Conservation (phyloP, 37 sponge, comb jelly and placozoan genomes). For the Spongilla lacustris region DNA sequence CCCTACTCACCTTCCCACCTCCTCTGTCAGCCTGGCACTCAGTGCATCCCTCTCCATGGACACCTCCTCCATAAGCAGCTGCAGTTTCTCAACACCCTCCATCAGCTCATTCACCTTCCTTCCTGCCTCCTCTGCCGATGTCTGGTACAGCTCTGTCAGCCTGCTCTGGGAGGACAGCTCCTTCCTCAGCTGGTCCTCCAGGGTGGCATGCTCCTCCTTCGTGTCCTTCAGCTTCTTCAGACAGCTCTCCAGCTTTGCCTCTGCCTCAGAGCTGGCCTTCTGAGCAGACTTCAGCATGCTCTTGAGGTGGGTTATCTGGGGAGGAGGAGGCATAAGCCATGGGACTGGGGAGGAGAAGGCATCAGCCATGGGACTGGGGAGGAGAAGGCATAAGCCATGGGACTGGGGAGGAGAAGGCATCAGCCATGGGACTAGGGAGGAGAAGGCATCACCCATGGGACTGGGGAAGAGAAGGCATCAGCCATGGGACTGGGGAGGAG, state of each 20-base stretch:
- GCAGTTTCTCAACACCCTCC: conserved; percentile 41
- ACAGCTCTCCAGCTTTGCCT: conserved; percentile 30
- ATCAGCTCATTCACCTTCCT: conserved; percentile 46
- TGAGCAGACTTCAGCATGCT: conserved; percentile 5
- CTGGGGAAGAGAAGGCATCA: too few relatives aligned
- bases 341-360: neutral
- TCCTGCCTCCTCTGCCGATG: conserved; percentile 52
- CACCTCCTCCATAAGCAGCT: conserved; percentile 47
- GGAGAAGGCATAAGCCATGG: neutral
- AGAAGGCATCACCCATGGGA: neutral
- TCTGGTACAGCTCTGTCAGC: conserved; percentile 63
- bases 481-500: neutral
- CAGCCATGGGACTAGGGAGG: neutral
- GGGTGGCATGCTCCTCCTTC: conserved; percentile 27
- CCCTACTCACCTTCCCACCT: conserved; percentile 22
- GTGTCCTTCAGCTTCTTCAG: conserved; percentile 31
- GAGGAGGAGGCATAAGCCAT: neutral
- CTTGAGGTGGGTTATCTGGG: conserved; percentile 32
- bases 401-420: neutral
- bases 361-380: neutral
- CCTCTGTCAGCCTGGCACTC: conserved; percentile 13
- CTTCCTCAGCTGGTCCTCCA: conserved; percentile 75
- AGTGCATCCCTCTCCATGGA: conserved; percentile 24
- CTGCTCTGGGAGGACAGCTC: conserved; percentile 67
- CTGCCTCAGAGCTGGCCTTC: conserved; percentile 12